A percentile compares a stretch with the other conserved stretches of the same genome.
These are phyloP conservation scores for Drosophila pseudoananassae DNA, from an alignment of 1,140 invertebrate genomes.

Conservation along the genomic window DNA sequence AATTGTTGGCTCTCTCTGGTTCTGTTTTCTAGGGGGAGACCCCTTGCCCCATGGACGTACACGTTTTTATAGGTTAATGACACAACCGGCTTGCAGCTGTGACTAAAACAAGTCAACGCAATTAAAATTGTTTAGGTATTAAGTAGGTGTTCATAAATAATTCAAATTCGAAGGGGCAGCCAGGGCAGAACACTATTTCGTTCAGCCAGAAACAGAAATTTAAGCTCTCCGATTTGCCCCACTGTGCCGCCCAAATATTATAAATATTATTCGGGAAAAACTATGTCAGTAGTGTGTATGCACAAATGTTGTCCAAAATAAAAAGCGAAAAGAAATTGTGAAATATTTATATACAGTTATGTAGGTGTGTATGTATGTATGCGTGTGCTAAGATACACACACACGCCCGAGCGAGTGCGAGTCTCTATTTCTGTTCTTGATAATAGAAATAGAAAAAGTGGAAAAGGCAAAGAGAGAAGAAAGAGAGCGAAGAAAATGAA, in stretches of 20 bases:
- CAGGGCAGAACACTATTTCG: too few species aligned
- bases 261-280: constrained; percentile 43
- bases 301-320: constrained; percentile 62
- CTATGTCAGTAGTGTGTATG: constrained; percentile 80
- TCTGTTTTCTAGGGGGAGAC: background rate
- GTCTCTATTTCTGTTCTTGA: constrained; percentile 40
- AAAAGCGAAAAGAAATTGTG: constrained; percentile 34
- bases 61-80: constrained; percentile 67
- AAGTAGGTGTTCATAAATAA: background rate
- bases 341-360: constrained; percentile 31
- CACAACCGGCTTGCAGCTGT: constrained; percentile 58
- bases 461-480: constrained; percentile 6
- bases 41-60: background rate
- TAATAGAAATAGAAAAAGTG: constrained; percentile 34
- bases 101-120: constrained; percentile 36
- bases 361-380: background rate
- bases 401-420: constrained; percentile 3
- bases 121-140: constrained; percentile 46
- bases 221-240: constrained; percentile 3
- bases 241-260: constrained; percentile 54
- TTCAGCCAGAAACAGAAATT: too few species aligned
- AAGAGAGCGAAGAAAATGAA: constrained; percentile 14
- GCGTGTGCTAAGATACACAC: constrained; percentile 14
- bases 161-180: background rate
- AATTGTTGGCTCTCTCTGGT: background rate